Conservation (phyloP, 2,888 invertebrate genomes). For the Alsophila aescularia region DNA sequence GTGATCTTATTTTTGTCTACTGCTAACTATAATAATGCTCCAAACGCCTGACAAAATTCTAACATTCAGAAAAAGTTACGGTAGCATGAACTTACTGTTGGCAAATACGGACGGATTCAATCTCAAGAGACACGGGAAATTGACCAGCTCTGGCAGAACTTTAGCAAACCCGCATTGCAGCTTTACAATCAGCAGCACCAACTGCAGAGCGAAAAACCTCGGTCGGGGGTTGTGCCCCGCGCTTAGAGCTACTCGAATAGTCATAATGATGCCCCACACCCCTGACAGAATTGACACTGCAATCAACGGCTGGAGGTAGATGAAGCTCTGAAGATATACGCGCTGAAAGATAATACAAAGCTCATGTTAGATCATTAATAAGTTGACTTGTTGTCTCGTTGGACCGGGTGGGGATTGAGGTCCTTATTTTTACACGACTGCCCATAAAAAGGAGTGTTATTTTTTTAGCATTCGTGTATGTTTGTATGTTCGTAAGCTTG, state of each 20-base stretch:
- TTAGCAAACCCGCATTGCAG: constrained; percentile 86
- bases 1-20: too few relatives aligned
- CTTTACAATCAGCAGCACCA: constrained; percentile 87
- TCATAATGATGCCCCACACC: constrained; percentile 88
- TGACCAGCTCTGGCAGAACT: constrained; percentile 78
- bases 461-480: too few relatives aligned
- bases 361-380: background rate
- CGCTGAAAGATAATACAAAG: constrained; percentile 21
- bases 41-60: background rate
- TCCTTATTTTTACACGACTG: too few relatives aligned
- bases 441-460: too few relatives aligned
- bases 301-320: constrained; percentile 87
- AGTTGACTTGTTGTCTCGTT: too few relatives aligned
- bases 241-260: constrained; percentile 71
- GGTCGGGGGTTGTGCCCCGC: constrained; percentile 75
- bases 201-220: constrained; percentile 85
- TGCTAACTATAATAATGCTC: too few relatives aligned
- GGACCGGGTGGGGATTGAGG: too few relatives aligned
- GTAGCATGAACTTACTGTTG: constrained; percentile 82
- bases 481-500: too few relatives aligned
- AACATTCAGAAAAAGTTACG: background rate
- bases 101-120: constrained; percentile 87
- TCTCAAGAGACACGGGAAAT: constrained; percentile 86
- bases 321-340: constrained; percentile 55
- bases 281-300: constrained; percentile 87